Conservation (phyloP, 2,888 invertebrate species). For the Orthosia cruda region DNA sequence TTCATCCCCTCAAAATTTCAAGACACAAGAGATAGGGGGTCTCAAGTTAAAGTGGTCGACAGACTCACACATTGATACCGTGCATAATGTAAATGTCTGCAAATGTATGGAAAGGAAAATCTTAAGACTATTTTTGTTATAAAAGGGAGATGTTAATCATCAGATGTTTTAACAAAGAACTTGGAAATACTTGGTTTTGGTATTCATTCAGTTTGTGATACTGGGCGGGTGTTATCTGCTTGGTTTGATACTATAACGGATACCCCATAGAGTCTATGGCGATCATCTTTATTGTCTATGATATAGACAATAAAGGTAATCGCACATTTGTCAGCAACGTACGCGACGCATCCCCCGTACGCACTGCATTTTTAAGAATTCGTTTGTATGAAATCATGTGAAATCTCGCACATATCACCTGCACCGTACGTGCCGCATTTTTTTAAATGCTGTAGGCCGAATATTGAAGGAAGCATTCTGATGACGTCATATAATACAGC, state of each 20-base stretch:
- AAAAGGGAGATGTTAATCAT: slow-evolving; percentile 60
- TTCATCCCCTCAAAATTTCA: slow-evolving; percentile 35
- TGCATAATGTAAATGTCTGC: slow-evolving; percentile 33
- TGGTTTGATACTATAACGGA: background rate
- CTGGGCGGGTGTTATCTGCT: background rate
- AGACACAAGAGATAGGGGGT: slow-evolving; percentile 58
- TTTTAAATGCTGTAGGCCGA: too few species aligned
- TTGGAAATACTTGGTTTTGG: slow-evolving; percentile 17
- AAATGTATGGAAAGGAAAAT: slow-evolving; percentile 70
- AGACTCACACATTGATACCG: slow-evolving; percentile 57
- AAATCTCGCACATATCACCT: too few species aligned
- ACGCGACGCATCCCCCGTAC: too few species aligned
- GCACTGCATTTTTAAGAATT: too few species aligned
- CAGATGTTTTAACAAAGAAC: slow-evolving; percentile 60
- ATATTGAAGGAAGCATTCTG: too few species aligned
- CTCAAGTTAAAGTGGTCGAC: slow-evolving; percentile 65
- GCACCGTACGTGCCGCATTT: too few species aligned
- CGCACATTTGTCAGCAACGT: background rate
- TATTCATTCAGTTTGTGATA: background rate
- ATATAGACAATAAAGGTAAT: background rate
- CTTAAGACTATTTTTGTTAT: slow-evolving; percentile 70
- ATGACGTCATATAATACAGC: too few species aligned
- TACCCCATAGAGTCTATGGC: too few species aligned
- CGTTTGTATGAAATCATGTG: too few species aligned
- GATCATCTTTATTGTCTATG: too few species aligned